Evolutionary conservation across 2,113 vertebrate genomes (phyloP).

Genomic region (Nesogale talazaci): DNA sequence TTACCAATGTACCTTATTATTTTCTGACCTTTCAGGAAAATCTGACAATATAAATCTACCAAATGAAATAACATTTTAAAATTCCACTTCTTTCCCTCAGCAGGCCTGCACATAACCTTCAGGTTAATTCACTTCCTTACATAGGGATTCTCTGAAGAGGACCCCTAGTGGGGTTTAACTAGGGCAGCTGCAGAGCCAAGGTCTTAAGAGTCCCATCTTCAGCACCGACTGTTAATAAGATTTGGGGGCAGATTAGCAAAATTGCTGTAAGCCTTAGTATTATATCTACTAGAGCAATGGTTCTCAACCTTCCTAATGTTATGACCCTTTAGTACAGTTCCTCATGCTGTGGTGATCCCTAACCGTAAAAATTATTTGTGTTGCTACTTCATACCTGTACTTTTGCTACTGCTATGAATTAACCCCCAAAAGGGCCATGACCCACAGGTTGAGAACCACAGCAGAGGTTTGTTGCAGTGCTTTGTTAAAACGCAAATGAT

Average conservation of each 20-base stretch:
- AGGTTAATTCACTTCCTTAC: neutral
- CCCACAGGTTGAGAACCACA: too few relatives aligned
- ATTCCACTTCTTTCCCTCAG: conserved; percentile 37
- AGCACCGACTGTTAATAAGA: neutral
- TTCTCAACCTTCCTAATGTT: too few relatives aligned
- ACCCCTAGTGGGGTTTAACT: accelerated
- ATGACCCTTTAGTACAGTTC: too few relatives aligned
- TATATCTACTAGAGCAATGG: neutral
- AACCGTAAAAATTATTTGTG: too few relatives aligned
- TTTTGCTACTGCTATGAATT: too few relatives aligned
- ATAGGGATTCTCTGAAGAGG: neutral
- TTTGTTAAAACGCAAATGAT: conserved; percentile 35
- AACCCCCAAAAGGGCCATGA: too few relatives aligned
- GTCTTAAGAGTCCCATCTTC: neutral
- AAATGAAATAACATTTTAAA: conserved; percentile 53
- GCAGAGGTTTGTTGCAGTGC: neutral
- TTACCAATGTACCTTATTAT: conserved; percentile 6
- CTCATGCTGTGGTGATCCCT: too few relatives aligned
- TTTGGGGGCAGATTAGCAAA: neutral
- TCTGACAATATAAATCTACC: conserved; percentile 48
- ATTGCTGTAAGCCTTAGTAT: neutral
- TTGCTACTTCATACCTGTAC: too few relatives aligned
- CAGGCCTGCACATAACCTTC: neutral
- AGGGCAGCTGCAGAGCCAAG: neutral
- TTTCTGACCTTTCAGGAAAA: conserved; percentile 70